Evolutionary conservation across 2,888 invertebrate species (phyloP).

Genomic region (Pollenia angustigena): DNA sequence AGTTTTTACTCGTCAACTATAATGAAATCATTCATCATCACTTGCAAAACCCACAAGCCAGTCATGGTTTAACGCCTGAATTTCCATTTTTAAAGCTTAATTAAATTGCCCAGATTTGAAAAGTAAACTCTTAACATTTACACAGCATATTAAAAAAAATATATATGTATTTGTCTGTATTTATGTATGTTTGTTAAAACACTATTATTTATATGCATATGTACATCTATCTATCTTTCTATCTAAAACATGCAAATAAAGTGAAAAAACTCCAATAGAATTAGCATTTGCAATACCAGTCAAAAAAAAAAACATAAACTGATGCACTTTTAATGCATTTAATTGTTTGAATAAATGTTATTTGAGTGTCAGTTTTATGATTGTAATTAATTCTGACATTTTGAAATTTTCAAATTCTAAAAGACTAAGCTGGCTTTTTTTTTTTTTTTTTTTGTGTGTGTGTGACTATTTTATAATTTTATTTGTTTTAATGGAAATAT

Average conservation of each 20-base stretch:
- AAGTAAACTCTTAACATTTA: constrained; percentile 12
- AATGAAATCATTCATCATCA: constrained; percentile 14
- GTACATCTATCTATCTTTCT: not conserved
- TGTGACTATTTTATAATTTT: not conserved
- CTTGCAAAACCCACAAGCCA: not conserved
- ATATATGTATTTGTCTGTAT: too few relatives aligned
- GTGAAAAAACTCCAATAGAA: not conserved
- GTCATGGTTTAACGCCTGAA: constrained; percentile 1
- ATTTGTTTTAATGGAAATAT: constrained; percentile 2
- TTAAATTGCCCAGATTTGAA: constrained; percentile 8
- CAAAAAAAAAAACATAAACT: not conserved
- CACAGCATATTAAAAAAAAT: too few relatives aligned
- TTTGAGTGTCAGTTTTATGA: constrained; percentile 39
- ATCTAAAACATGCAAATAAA: not conserved
- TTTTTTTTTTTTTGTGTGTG: not conserved
- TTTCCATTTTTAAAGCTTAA: constrained; percentile 25
- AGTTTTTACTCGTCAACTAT: not conserved
- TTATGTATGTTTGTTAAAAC: too few relatives aligned
- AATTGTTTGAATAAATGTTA: constrained; percentile 48
- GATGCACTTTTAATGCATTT: constrained; percentile 24
- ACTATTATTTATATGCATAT: too few relatives aligned
- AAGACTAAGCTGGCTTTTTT: constrained; percentile 6
- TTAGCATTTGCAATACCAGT: not conserved
- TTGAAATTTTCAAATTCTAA: constrained; percentile 18
- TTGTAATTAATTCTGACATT: constrained; percentile 47